Evolutionary conservation across 2,113 vertebrate species (phyloP), one percentile per base, ranked within the genome.

Genomic region (Aldabrachelys gigantea): DNA sequence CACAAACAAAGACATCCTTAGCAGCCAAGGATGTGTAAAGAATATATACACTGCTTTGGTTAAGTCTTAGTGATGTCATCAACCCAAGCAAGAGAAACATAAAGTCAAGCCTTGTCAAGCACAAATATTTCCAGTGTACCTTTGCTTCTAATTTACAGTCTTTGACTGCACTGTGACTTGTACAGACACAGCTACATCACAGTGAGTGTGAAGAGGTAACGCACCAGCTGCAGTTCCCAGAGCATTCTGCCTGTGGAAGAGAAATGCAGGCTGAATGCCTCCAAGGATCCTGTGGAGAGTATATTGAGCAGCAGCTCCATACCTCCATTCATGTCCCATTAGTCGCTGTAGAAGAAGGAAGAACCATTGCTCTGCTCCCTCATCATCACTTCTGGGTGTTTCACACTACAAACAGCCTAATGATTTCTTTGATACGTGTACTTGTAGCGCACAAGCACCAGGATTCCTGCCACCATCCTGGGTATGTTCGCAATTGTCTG

Each of bases 61-160:
- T 91, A 89, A 86, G 50, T 82, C 89, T 92, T 92, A 89, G 94
- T 95, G 96, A 97, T 96, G 82, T 56, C 49, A 82, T 21, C 91
- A 92, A 95, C 88, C 87, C 92, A 91, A 94, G 88, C 83, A 96
- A 94, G 91, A 89, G 47, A 96, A 95, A 81, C 52, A 54, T 94
- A 44, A 22, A 24, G 22, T 56, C 22, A 24, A 87, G 31, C 78
- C 41, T 56, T 96, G 94, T 65, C 82, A 10, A 47, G 7, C 91
- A 78, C 92, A 89, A 82, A 94, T 82, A 8, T 94, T 95, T 94
- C 90, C 91, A 80, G 59, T 82, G 80, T 89, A 95, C 56, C 27
- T 91, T 10, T 90, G n/a, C 53, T 83, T 62, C 90, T 85, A 94
- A 59, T 90, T 92, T 41, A 89, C 3, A 35, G 17, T 7, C 21